Percentiles rank a stretch among this genome's conserved stretches.
These are phyloP conservation scores for Mormoops blainvillei DNA, from an alignment of 2,113 vertebrate genomes.

Conservation along the genomic window DNA sequence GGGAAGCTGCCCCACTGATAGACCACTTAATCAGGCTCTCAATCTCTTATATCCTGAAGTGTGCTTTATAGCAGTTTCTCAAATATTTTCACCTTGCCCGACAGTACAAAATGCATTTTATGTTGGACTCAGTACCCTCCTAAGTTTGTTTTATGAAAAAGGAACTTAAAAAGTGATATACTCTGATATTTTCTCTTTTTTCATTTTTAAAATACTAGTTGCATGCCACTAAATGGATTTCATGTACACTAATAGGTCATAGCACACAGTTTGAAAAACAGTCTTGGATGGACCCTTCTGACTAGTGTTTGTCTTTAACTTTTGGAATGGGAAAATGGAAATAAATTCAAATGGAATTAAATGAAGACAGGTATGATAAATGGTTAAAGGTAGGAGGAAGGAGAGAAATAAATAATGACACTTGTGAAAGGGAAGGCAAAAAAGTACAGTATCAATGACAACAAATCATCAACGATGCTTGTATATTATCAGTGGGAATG, in stretches of 20 bases:
- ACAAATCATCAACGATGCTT: background rate
- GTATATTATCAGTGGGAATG: background rate
- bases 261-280: background rate
- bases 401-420: background rate
- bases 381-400: background rate
- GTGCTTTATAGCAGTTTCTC: background rate
- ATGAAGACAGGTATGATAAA: background rate
- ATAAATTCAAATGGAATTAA: background rate
- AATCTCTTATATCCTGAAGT: background rate
- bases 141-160: conserved; percentile 33
- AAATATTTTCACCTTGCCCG: background rate
- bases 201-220: background rate
- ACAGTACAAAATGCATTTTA: background rate
- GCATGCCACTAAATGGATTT: background rate
- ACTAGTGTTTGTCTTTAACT: background rate
- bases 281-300: background rate
- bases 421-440: background rate
- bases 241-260: background rate
- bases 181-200: background rate
- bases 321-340: background rate
- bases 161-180: background rate
- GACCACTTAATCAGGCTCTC: background rate
- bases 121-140: background rate
- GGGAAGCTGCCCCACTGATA: background rate
- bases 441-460: background rate